A percentile compares a stretch with the other conserved stretches of the same genome.
Evolutionary conservation across 2,113 vertebrate genomes (phyloP).

Genomic region (Crotophaga sulcirostris): DNA sequence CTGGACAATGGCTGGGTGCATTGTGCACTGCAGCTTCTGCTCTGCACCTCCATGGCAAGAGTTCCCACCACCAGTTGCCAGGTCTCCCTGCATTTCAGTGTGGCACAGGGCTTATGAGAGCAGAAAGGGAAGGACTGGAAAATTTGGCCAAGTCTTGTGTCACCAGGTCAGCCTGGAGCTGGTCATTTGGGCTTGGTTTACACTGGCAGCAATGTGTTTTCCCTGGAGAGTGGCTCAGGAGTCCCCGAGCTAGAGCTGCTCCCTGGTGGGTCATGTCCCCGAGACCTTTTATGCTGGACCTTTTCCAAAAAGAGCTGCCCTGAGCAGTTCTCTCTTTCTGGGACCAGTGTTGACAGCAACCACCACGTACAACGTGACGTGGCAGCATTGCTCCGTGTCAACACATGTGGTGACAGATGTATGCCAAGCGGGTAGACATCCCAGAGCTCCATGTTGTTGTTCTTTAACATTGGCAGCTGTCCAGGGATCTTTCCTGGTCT

Average conservation of each 20-base stretch:
- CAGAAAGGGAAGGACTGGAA: not conserved
- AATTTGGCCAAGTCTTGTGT: not conserved
- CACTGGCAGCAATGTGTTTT: not conserved
- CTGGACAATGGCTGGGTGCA: not conserved
- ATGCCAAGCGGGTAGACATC: not conserved
- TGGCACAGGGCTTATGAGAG: not conserved
- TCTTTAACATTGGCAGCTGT: not conserved
- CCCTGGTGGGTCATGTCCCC: not conserved
- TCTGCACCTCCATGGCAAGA: not conserved
- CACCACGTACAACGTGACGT: slow-evolving; percentile 4
- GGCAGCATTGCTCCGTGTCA: slow-evolving; percentile 43
- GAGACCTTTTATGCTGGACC: not conserved
- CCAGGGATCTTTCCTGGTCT: not conserved
- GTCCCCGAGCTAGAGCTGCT: not conserved
- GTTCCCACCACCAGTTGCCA: not conserved
- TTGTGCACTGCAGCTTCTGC: not conserved
- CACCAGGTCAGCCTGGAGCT: not conserved
- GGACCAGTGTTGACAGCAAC: slow-evolving; percentile 1
- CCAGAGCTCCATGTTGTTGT: not conserved
- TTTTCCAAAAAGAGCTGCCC: slow-evolving; percentile 26
- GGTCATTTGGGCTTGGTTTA: not conserved
- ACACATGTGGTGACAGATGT: slow-evolving; percentile 38
- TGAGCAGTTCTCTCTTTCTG: slow-evolving; percentile 11
- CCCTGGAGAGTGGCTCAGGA: not conserved
- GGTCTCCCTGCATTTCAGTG: not conserved